phyloP scores from a whole-genome alignment of 2,797 vertebrate species.

The Euphonia xanthogaster region DNA sequence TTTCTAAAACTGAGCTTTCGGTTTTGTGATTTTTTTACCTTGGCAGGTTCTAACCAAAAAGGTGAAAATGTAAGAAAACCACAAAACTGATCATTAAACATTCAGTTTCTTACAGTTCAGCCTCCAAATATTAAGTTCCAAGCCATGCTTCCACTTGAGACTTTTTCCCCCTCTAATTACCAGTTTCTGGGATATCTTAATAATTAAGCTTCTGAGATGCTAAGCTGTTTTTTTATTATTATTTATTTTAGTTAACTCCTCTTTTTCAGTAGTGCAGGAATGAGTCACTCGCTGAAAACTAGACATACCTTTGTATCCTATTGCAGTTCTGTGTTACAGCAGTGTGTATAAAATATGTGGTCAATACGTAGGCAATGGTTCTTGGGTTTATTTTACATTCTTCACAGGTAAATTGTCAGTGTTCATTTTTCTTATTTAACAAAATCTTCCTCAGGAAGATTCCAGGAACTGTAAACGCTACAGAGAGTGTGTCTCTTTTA shows the following conservation, averaged over 20 bases:
- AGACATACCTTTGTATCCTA: neutral
- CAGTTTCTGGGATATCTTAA: neutral
- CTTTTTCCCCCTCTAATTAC: neutral
- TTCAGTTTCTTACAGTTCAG: neutral
- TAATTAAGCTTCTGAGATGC: neutral
- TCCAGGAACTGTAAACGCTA: neutral
- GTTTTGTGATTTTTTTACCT: neutral
- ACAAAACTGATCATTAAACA: neutral
- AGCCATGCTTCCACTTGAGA: neutral
- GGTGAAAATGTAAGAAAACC: neutral
- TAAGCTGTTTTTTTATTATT: fast-evolving
- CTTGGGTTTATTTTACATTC: neutral
- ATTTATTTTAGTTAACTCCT: neutral
- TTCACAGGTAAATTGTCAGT: neutral
- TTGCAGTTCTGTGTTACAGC: neutral
- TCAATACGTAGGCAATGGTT: fast-evolving
- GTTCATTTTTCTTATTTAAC: neutral
- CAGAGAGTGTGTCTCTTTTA: neutral
- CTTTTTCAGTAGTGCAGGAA: neutral
- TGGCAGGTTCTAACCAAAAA: neutral
- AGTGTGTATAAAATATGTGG: neutral
- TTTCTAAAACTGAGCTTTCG: neutral
- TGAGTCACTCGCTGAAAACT: neutral
- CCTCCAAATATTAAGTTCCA: neutral
- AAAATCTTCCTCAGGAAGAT: neutral